These are phyloP conservation scores for Acropora yongei DNA, from an alignment of 64 coral and sea anemone species.

Conservation along the genomic window DNA sequence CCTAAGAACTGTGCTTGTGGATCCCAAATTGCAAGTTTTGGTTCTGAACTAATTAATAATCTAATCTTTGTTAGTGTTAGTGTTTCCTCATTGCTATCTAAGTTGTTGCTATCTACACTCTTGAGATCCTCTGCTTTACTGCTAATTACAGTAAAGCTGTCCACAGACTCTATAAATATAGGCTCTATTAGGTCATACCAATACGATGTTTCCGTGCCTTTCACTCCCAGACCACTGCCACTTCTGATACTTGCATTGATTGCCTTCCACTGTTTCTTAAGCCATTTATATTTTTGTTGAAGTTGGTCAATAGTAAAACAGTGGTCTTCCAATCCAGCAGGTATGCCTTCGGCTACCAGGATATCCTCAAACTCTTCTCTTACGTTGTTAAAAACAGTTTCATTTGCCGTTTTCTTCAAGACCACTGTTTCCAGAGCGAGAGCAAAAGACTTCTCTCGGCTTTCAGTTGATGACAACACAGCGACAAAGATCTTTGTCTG, in stretches of 20 bases:
- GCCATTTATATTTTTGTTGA: slow-evolving; percentile 53
- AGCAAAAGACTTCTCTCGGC: background rate
- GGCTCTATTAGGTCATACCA: slow-evolving; percentile 57
- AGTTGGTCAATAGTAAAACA: slow-evolving; percentile 62
- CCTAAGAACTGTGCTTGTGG: too few species aligned
- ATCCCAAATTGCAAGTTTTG: too few species aligned
- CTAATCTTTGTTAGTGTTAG: too few species aligned
- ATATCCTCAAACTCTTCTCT: slow-evolving; percentile 24
- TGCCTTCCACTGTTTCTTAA: slow-evolving; percentile 57
- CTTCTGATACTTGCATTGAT: slow-evolving; percentile 55
- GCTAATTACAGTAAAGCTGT: slow-evolving; percentile 15
- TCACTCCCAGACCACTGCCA: slow-evolving; percentile 53
- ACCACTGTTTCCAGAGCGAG: background rate
- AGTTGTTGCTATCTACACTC: too few species aligned
- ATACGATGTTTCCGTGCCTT: slow-evolving; percentile 34
- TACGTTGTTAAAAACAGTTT: slow-evolving; percentile 4
- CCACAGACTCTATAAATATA: slow-evolving; percentile 36
- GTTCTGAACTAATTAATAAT: too few species aligned
- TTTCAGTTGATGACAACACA: slow-evolving; percentile 7
- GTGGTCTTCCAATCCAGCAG: slow-evolving; percentile 23
- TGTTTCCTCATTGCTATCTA: too few species aligned
- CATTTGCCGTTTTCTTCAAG: slow-evolving; percentile 6
- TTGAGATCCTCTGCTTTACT: too few species aligned
- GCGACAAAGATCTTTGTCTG: background rate
- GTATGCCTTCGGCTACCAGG: slow-evolving; percentile 39